Base-by-base conservation (phyloP, 2,113 vertebrate genomes). In the Mastomys coucha region DNA sequence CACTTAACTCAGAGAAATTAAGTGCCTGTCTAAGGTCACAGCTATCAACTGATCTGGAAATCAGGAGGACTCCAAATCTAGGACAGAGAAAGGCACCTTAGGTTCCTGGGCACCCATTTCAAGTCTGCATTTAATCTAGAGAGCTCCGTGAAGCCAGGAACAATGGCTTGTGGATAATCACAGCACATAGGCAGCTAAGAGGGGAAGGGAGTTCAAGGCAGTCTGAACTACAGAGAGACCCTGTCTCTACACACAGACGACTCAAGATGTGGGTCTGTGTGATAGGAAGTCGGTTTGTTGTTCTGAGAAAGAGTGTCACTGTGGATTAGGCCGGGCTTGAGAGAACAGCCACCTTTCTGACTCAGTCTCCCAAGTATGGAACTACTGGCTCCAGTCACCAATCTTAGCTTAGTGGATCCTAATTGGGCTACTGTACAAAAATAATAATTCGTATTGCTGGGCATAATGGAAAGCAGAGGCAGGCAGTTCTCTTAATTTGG, bases 361-460 rank as follows among this genome's bases (percentile, higher is more conserved):
- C n/a, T 84, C 56, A 28, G 56, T 39, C 81, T 84, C 24, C 81
- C 53, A 42, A 84, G 58, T 84, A 42, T 42, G n/a, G 24, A 63
- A 84, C 39, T 84, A 42, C 22, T 28, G 56, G 58, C 24, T 60
- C 51, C 16, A 96, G 65, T n/a, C 33, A 81, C 14, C 60, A 69
- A 22, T 31, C 39, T 49, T 73, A 89, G 17, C n/a, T 69, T 73
- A 88, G 75, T 10, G 90, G 65, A 65, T 97, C 96, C 91, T 95
- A 95, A 94, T 86, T 22, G 26, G 4, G n/a, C 39, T 94, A 51
- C 81, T 94, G 60, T 91, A 67, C 28, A 67, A 67, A 67, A 67
- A 67, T 4, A 63, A 63, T 33, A 67, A 28, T 70, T 78, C 45
- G 63, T 49, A 85, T 75, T 36, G 33, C 78, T 22, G 19, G 33